A percentile compares a stretch with the other conserved stretches of the same genome.
Conservation (phyloP, 2,113 vertebrate species). For the Rhinogobius similis region DNA sequence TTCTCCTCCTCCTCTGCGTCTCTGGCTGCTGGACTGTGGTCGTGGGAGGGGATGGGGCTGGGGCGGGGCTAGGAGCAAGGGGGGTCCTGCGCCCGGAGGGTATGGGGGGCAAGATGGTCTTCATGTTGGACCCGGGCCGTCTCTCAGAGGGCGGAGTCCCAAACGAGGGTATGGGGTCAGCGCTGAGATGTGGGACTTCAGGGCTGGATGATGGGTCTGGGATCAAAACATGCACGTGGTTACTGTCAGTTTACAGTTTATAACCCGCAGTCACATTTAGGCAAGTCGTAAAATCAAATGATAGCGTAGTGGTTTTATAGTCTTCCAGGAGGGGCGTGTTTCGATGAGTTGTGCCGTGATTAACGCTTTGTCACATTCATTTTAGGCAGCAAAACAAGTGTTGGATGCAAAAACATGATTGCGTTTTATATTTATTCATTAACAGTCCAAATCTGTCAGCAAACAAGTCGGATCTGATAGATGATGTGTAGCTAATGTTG, state of each 20-base stretch:
- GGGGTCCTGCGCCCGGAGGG: conserved; percentile 71
- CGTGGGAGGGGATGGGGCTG: conserved; percentile 14
- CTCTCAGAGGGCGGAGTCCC: conserved; percentile 18
- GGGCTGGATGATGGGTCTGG: conserved; percentile 38
- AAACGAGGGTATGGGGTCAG: conserved; percentile 9
- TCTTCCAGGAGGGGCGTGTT: neutral
- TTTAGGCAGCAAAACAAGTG: neutral
- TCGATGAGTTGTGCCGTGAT: neutral
- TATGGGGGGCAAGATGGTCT: conserved; percentile 85
- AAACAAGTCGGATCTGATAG: no score
- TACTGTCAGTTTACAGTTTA: neutral
- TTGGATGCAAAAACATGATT: no score
- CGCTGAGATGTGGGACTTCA: conserved; percentile 25
- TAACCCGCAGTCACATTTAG: neutral
- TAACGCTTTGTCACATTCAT: neutral
- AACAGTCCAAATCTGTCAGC: no score
- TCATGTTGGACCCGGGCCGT: conserved; percentile 74
- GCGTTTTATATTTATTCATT: no score
- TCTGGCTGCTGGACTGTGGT: neutral
- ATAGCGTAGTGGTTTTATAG: neutral
- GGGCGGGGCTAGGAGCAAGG: conserved; percentile 19
- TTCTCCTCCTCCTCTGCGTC: conserved; percentile 2
- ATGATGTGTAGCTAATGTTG: no score
- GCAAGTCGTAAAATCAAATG: neutral
- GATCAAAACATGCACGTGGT: conserved; percentile 1